These are phyloP conservation scores for Eleutherodactylus coqui DNA, from an alignment of 2,797 vertebrate species.

Conservation along the genomic window DNA sequence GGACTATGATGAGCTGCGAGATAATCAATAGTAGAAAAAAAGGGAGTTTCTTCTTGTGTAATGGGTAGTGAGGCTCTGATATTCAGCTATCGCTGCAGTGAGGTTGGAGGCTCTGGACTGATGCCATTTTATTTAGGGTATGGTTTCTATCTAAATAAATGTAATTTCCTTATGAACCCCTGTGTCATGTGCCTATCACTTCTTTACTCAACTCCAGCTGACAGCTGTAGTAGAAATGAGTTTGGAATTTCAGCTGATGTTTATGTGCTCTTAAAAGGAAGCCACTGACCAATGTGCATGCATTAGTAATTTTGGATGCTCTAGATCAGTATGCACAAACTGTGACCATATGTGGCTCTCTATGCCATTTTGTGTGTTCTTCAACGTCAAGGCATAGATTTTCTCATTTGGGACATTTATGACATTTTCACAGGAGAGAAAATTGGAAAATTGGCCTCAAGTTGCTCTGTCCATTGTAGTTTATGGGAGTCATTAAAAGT, in stretches of 20 bases:
- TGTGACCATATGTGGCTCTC: too few species aligned
- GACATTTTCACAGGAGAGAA: too few species aligned
- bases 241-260: not conserved
- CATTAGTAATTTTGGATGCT: too few species aligned
- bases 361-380: too few species aligned
- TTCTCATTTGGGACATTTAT: too few species aligned
- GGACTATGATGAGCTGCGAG: constrained; percentile 46
- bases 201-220: not conserved
- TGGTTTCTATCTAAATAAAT: constrained; percentile 12
- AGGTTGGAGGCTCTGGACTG: not conserved
- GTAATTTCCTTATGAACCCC: not conserved
- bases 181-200: not conserved
- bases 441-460: too few species aligned
- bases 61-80: constrained; percentile 28
- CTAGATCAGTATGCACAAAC: too few species aligned
- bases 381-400: too few species aligned
- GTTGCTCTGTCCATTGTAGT: too few species aligned
- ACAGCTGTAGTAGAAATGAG: not conserved
- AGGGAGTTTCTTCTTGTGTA: constrained; percentile 23
- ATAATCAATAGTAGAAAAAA: constrained; percentile 53
- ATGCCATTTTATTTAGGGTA: not conserved
- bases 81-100: not conserved
- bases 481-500: too few species aligned
- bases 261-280: too few species aligned
- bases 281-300: too few species aligned